Evolutionary conservation across 2,888 invertebrate species (phyloP), one percentile per base, ranked within the genome.

Genomic region (Subacronicta megacephala): DNA sequence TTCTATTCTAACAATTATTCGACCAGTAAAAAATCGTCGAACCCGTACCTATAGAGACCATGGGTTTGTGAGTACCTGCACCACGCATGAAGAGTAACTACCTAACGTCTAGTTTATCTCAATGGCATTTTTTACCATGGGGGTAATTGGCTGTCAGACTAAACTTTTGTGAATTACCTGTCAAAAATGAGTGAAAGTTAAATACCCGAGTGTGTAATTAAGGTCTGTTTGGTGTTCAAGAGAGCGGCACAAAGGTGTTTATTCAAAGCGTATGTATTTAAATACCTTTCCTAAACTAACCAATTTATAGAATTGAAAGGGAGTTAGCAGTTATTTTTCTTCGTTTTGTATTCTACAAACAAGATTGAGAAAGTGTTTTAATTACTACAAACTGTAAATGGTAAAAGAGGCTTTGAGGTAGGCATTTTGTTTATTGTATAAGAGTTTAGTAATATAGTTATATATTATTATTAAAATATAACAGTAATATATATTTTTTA

Each of bases 161-260:
- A 4, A 33, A n/a, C 16, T 26, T 12, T 35, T 35, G 46, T 51
- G 18, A 20, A 53, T 60, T 62, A 67, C 55, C 56, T 49, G 55
- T 46, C 49, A 57, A 65, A 64, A 55, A 29, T 49, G 10, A 53
- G 74, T 35, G 73, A 74, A 74, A 74, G 75, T 74, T 60, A 49
- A 51, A 51, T 17, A 40, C 15, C 51, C 43, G 31, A 13, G 33
- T 33, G 44, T 36, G 47, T 66, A 63, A 75, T 71, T 66, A 65
- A 41, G 57, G 58, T 51, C 20, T 49, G 38, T 50, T 41, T 35
- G 40, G 35, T 59, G 69, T 29, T 20, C 56, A 59, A n/a, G 18
- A 23, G n/a, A 47, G 15, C 50, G 57, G 38, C 31, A 52, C 56
- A 38, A 13, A n/a, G 20, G 36, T 50, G 7, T 46, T 55, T 42